Percentiles rank a stretch among this genome's conserved stretches.
Evolutionary conservation across 2,888 invertebrate genomes (phyloP).

Genomic region (Hydriomena furcata): DNA sequence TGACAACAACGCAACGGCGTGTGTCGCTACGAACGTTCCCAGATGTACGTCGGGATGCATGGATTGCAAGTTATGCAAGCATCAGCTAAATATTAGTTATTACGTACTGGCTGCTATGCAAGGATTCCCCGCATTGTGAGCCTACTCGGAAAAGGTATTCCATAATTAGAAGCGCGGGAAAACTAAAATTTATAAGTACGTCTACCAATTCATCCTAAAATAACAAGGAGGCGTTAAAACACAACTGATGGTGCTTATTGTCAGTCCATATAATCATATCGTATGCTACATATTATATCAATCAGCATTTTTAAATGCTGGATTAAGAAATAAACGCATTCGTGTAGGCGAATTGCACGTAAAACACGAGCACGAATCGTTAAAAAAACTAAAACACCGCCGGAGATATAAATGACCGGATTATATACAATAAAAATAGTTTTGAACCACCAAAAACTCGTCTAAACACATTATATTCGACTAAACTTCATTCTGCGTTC

Average conservation of each 20-base stretch:
- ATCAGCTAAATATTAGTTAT: constrained; percentile 49
- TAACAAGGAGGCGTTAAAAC: too few relatives aligned
- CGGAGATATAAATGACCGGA: constrained; percentile 33
- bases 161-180: constrained; percentile 1
- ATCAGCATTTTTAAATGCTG: constrained; percentile 18
- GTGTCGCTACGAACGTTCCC: constrained; percentile 69
- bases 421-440: constrained; percentile 47
- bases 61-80: constrained; percentile 71
- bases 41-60: constrained; percentile 70
- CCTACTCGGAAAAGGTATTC: constrained; percentile 23
- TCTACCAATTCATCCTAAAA: too few relatives aligned
- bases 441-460: constrained; percentile 43
- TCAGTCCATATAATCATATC: too few relatives aligned
- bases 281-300: too few relatives aligned
- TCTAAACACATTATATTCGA: constrained; percentile 37
- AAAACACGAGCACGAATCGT: constrained; percentile 34
- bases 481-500: constrained; percentile 40
- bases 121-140: constrained; percentile 45
- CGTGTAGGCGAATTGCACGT: constrained; percentile 28
- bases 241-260: too few relatives aligned
- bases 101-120: constrained; percentile 49
- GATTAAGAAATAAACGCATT: constrained; percentile 31
- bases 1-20: constrained; percentile 76
- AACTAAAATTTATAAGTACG: not conserved
- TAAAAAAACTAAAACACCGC: constrained; percentile 36